Conservation (phyloP, 2,797 vertebrate genomes). For the Syndactyla subalaris region DNA sequence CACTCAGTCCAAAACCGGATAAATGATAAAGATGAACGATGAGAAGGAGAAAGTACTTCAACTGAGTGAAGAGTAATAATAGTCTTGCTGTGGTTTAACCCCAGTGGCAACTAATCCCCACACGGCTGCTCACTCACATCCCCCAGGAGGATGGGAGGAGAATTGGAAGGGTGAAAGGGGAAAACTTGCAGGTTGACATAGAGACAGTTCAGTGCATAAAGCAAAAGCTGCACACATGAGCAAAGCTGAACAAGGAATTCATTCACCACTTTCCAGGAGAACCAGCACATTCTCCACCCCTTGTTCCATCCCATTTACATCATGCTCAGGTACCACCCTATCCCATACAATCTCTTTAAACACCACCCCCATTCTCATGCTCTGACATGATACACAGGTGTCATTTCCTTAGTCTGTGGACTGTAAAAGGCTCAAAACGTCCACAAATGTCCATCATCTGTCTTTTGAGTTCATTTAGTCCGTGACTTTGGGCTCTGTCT, state of each 20-base stretch:
- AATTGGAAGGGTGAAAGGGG: neutral
- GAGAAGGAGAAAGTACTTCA: neutral
- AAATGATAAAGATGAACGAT: neutral
- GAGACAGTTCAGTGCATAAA: neutral
- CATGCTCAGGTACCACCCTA: neutral
- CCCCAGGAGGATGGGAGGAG: too few species aligned
- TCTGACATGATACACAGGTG: neutral
- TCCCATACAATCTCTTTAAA: neutral
- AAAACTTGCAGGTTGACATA: neutral
- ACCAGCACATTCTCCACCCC: neutral
- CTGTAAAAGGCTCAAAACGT: neutral
- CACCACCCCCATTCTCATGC: neutral
- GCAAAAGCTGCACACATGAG: neutral
- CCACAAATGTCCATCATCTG: neutral
- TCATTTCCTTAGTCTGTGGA: neutral
- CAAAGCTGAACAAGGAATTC: neutral
- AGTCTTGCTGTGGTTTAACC: neutral
- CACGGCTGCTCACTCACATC: neutral
- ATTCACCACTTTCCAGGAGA: neutral
- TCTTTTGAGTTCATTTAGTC: neutral
- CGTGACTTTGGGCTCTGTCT: neutral
- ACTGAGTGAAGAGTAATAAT: neutral
- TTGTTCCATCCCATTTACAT: neutral
- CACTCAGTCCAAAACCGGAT: neutral
- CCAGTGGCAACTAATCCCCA: neutral